A percentile compares a stretch with the other conserved stretches of the same genome.
Evolutionary conservation across 2,113 vertebrate species (phyloP).

Genomic region (Muntiacus muntjak): DNA sequence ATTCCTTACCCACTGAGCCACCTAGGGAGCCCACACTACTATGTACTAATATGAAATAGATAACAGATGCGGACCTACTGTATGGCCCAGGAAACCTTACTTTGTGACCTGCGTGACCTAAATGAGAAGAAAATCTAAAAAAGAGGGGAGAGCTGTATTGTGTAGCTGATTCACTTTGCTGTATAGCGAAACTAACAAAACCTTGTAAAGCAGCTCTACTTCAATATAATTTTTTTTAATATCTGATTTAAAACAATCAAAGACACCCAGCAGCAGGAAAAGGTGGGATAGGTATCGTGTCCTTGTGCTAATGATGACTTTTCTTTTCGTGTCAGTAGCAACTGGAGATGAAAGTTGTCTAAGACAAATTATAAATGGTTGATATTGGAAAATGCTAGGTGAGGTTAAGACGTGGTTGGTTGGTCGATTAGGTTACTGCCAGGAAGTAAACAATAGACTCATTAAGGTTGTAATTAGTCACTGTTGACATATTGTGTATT

Average conservation of each 20-base stretch:
- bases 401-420: constrained; percentile 25
- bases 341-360: neutral
- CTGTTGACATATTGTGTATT: constrained; percentile 40
- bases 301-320: constrained; percentile 42
- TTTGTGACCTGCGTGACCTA: neutral
- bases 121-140: neutral
- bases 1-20: neutral
- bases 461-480: constrained; percentile 57
- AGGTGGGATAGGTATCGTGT: neutral
- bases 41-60: neutral
- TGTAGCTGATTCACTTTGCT: neutral
- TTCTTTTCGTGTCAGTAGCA: constrained; percentile 30
- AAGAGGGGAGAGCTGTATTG: neutral
- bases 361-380: constrained; percentile 55
- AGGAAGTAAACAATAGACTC: constrained; percentile 52
- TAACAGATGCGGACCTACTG: neutral
- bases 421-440: constrained; percentile 25
- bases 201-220: neutral
- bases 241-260: neutral
- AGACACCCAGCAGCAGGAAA: neutral
- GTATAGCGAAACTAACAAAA: neutral
- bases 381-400: constrained; percentile 43
- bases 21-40: neutral
- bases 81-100: neutral
- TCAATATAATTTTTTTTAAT: neutral